These are phyloP conservation scores for Listrodromus nycthemerus DNA, from an alignment of 2,888 invertebrate species.

Conservation along the genomic window DNA sequence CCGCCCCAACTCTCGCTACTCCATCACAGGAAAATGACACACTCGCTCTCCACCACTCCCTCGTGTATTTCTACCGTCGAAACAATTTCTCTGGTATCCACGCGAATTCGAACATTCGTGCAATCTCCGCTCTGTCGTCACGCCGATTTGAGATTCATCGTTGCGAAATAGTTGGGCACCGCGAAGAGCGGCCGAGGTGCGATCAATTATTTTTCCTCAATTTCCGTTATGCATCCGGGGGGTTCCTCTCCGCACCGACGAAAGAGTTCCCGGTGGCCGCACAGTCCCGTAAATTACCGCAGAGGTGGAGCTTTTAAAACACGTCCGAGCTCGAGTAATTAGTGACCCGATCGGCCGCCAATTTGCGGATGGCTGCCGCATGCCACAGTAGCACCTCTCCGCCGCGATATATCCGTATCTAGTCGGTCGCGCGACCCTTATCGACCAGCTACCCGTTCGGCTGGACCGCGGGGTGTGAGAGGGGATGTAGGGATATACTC, in stretches of 20 bases:
- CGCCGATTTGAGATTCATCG: slow-evolving; percentile 5
- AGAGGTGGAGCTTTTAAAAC: slow-evolving; percentile 77
- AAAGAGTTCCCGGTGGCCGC: background rate
- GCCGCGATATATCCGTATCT: slow-evolving; percentile 57
- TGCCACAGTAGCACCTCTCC: slow-evolving; percentile 56
- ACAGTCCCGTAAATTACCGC: slow-evolving; percentile 70
- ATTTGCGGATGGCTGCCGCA: slow-evolving; percentile 76
- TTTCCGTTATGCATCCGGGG: background rate
- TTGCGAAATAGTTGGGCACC: background rate
- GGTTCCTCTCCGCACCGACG: background rate
- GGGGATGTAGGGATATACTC: background rate
- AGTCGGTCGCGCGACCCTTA: slow-evolving; percentile 55
- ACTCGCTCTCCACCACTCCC: background rate
- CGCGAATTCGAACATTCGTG: background rate
- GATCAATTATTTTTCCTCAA: slow-evolving; percentile 12
- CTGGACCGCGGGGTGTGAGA: background rate
- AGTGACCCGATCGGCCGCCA: slow-evolving; percentile 79
- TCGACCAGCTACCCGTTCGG: slow-evolving; percentile 53
- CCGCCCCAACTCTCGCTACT: background rate
- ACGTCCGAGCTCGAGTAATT: slow-evolving; percentile 76
- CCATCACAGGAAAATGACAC: background rate
- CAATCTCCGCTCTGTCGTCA: background rate
- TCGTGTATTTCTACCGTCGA: background rate
- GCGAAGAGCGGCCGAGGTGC: background rate
- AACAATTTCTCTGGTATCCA: background rate